These are phyloP conservation scores for Gobius niger DNA, from an alignment of 2,113 vertebrate species.

Conservation along the genomic window DNA sequence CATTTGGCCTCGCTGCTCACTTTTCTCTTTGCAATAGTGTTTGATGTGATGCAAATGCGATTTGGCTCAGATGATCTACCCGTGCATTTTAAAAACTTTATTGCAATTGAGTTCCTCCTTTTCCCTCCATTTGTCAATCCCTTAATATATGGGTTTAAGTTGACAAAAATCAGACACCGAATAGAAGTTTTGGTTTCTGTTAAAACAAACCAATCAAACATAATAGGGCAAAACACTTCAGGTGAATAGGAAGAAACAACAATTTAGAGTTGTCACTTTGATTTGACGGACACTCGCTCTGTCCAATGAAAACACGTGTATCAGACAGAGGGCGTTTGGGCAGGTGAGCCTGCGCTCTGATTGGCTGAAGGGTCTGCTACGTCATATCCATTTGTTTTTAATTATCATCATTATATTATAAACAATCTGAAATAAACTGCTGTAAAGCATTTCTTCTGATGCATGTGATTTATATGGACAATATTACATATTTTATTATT, in stretches of 20 bases:
- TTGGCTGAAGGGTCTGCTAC: too few relatives aligned
- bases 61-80: conserved; percentile 25
- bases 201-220: neutral
- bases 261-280: too few relatives aligned
- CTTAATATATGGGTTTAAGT: conserved; percentile 47
- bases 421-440: too few relatives aligned
- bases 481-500: too few relatives aligned
- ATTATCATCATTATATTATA: too few relatives aligned
- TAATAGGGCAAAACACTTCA: neutral
- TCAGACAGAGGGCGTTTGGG: too few relatives aligned
- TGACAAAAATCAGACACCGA: conserved; percentile 48
- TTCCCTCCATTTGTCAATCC: conserved; percentile 52
- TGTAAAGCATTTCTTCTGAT: too few relatives aligned
- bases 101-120: conserved; percentile 39
- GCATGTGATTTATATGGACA: too few relatives aligned
- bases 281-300: too few relatives aligned
- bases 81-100: conserved; percentile 48
- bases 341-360: too few relatives aligned
- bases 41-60: conserved; percentile 55
- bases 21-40: conserved; percentile 10
- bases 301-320: too few relatives aligned
- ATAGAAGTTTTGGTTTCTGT: conserved; percentile 5
- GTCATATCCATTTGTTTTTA: too few relatives aligned
- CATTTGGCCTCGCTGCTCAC: conserved; percentile 42
- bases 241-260: neutral